A percentile compares a stretch with the other conserved stretches of the same genome.
phyloP scores from a whole-genome alignment of 2,113 vertebrate species.

The Sorex fumeus region DNA sequence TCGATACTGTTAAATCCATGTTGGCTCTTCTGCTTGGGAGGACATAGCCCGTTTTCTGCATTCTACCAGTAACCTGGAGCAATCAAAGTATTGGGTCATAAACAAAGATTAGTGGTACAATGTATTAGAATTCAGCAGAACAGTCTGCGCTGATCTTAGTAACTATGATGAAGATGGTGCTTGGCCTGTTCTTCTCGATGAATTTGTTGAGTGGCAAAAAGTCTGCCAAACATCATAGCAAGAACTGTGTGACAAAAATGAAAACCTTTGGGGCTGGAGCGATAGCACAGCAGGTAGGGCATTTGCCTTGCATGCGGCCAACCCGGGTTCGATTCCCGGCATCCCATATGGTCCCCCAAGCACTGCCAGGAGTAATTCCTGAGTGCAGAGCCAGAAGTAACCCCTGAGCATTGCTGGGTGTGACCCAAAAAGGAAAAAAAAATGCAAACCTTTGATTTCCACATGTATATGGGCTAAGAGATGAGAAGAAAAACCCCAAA shows the following conservation, averaged over 20 bases:
- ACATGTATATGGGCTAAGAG: conserved; percentile 81
- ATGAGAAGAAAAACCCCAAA: conserved; percentile 77
- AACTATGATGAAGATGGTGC: conserved; percentile 99
- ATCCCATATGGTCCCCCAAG: no score
- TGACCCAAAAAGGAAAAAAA: no score
- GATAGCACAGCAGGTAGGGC: no score
- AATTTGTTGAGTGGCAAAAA: conserved; percentile 98
- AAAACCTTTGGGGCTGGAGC: conserved; percentile 86
- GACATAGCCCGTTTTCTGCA: conserved; percentile 96
- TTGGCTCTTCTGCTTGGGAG: conserved; percentile 95
- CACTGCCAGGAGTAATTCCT: no score
- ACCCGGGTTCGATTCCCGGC: no score
- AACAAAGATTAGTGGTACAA: conserved; percentile 99
- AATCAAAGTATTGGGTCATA: conserved; percentile 98
- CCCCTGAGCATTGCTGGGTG: no score
- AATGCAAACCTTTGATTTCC: conserved; percentile 85
- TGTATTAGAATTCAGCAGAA: conserved; percentile 98
- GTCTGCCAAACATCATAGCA: conserved; percentile 92
- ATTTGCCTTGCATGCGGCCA: no score
- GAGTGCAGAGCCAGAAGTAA: no score
- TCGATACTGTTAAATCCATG: conserved; percentile 98
- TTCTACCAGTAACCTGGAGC: conserved; percentile 95
- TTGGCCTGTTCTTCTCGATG: conserved; percentile 98
- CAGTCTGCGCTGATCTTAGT: conserved; percentile 96
- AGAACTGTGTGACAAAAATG: conserved; percentile 86